phyloP scores from a whole-genome alignment of 2,888 invertebrate species.

The Terebella lapidaria region DNA sequence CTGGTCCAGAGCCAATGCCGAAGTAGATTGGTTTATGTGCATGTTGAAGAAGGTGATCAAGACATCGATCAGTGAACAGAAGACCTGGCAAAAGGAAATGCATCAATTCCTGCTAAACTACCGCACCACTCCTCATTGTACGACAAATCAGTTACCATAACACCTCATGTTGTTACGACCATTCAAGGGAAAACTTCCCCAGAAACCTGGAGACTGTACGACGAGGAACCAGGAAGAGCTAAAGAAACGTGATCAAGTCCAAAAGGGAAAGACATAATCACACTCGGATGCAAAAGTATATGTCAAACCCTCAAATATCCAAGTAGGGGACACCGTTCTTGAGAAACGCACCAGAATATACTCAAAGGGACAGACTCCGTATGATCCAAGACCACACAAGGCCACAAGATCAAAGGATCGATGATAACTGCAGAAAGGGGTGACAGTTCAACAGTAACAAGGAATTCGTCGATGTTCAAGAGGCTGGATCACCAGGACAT shows the following conservation, averaged over 20 bases:
- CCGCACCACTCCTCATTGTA: neutral
- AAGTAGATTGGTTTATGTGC: neutral
- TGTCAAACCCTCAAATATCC: too few species aligned
- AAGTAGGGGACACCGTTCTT: constrained; percentile 1
- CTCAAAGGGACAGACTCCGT: too few species aligned
- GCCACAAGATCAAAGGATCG: neutral
- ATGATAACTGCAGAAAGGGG: neutral
- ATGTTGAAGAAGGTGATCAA: neutral
- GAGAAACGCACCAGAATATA: neutral
- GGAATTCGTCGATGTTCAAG: neutral
- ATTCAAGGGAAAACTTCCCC: neutral
- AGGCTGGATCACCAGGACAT: too few species aligned
- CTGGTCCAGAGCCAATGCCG: too few species aligned
- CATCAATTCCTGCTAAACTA: neutral
- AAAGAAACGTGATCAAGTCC: neutral
- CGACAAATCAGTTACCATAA: neutral
- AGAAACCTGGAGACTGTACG: neutral
- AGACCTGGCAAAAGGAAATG: neutral
- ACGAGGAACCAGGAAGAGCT: neutral
- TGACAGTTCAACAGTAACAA: neutral
- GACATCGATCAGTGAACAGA: neutral
- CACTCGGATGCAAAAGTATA: too few species aligned
- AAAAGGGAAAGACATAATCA: neutral
- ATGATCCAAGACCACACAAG: too few species aligned
- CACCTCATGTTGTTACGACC: neutral